Conservation (phyloP, 2,888 invertebrate species). For the Dicyrtoma fusca region DNA sequence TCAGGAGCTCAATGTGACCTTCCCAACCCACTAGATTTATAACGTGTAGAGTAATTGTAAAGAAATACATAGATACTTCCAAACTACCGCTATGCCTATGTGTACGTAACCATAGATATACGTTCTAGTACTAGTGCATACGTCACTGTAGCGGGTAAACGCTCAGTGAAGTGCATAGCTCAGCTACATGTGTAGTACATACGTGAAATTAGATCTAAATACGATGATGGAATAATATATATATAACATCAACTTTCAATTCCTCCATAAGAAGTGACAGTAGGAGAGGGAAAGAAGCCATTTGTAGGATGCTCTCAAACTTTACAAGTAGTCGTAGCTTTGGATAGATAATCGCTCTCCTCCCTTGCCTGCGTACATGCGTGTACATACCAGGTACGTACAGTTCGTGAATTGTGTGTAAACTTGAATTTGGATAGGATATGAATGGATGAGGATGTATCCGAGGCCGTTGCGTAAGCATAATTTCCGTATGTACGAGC, state of each 20-base stretch:
- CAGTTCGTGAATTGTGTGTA: too few relatives aligned
- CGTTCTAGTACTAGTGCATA: too few relatives aligned
- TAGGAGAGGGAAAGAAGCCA: not conserved
- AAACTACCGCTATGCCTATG: too few relatives aligned
- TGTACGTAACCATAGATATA: too few relatives aligned
- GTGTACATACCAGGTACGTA: not conserved
- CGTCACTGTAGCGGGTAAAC: too few relatives aligned
- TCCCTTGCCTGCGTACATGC: constrained; percentile 6
- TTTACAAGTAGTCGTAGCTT: not conserved
- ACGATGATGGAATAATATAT: constrained; percentile 18
- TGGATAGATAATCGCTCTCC: not conserved
- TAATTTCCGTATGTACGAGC: too few relatives aligned
- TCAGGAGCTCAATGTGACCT: constrained; percentile 24
- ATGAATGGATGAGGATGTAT: too few relatives aligned
- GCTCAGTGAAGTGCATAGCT: too few relatives aligned
- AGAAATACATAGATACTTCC: too few relatives aligned
- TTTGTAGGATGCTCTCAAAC: not conserved
- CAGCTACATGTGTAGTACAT: not conserved
- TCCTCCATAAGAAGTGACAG: constrained; percentile 15
- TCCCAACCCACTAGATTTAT: not conserved
- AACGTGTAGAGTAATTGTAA: too few relatives aligned
- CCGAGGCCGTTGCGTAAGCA: too few relatives aligned
- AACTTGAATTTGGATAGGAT: too few relatives aligned
- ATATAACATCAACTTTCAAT: constrained; percentile 19
- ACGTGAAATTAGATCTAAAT: not conserved